phyloP scores from a whole-genome alignment of 2,888 invertebrate genomes.

The Oscheius sp. region DNA sequence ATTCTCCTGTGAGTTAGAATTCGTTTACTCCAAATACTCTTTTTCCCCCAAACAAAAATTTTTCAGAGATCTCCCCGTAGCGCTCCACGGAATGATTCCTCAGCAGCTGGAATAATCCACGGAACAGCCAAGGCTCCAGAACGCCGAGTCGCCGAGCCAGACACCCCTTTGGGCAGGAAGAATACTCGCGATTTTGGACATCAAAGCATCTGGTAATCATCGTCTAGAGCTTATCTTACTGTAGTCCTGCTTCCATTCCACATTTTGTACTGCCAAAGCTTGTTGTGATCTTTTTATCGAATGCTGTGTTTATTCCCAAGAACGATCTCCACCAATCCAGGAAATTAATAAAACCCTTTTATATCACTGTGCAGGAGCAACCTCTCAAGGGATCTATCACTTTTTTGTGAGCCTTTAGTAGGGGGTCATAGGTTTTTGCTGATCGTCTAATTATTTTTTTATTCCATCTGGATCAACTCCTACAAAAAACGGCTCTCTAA shows the following conservation, averaged over 20 bases:
- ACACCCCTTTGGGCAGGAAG: conserved; percentile 66
- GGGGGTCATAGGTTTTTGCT: no score
- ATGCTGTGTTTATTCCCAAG: background rate
- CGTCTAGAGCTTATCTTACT: background rate
- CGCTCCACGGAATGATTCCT: conserved; percentile 33
- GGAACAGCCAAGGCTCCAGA: conserved; percentile 34
- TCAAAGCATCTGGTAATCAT: conserved; percentile 54
- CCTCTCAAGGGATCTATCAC: no score
- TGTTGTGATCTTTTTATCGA: conserved; percentile 14
- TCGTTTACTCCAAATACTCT: background rate
- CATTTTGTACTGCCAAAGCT: conserved; percentile 8
- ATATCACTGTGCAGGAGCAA: no score
- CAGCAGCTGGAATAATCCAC: conserved; percentile 56
- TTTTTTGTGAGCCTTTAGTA: no score
- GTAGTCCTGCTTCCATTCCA: background rate
- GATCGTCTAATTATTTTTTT: no score
- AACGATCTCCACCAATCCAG: background rate
- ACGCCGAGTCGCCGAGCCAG: conserved; percentile 42
- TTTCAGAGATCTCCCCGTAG: conserved; percentile 21
- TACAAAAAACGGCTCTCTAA: no score
- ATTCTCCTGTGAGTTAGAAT: conserved; percentile 9
- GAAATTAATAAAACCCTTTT: background rate
- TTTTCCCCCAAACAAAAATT: background rate
- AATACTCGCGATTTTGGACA: conserved; percentile 65
- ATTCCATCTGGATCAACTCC: no score